Base-by-base conservation (phyloP, 2,113 vertebrate species). In the Pipa parva region DNA sequence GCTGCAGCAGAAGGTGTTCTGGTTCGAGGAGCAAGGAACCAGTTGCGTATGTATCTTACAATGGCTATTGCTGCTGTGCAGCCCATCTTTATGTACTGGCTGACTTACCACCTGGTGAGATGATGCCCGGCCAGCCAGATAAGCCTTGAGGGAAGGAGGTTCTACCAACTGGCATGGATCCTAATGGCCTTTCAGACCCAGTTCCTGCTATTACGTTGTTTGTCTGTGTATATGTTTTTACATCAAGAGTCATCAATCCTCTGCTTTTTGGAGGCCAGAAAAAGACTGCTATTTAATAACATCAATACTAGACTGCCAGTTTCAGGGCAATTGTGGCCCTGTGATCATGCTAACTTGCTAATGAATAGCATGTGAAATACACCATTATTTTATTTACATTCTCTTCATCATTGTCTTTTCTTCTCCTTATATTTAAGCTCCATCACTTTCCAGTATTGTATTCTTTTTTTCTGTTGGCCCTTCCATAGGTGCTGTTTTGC, bases 21-120 rank as follows among this genome's bases (percentile, higher is more conserved):
- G 17, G 92, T 92, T 57, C 85, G 86, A 7, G 90, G 90, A 37
- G 73, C 92, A 9, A 84, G 86, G 48, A 95, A 95, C 84, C 94
- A 95, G 79, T 85, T 95, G 74, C 89, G 93, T 62, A 97, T 94
- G 94, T 97, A 97, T 81, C 81, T 95, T 57, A 97, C 94, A 49
- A 91, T 95, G 91, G 83, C 91, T 3, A 92, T 95, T 73, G 92
- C 94, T 1, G 90, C 85, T 0, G 88, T 86, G 3, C 93, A 95
- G 78, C 94, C 94, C 1, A 20, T 94, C 71, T 89, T 95, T 79
- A 97, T 97, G 93, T 97, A 92, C 88, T 97, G 93, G 92, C 85
- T 97, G 75, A 94, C 94, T n/a, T 93, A 86, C 75, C 93, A 95
- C 74, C 88, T 97, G 42, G 71, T 97, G 77, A 84, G 89, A 81